Conservation (phyloP, 1,140 invertebrate genomes). For the Phortica variegata region DNA sequence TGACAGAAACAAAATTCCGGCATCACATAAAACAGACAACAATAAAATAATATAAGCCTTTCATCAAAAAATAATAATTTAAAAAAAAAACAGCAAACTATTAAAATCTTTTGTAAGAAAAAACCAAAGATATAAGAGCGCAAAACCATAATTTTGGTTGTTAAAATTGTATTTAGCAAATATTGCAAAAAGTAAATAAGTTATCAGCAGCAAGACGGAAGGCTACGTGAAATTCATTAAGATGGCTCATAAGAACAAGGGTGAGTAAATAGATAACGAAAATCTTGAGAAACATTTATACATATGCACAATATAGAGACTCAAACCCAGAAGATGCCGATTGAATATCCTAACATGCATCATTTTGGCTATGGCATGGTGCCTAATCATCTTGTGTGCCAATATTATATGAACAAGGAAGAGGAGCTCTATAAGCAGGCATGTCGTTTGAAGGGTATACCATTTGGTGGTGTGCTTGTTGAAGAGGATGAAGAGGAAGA, state of each 20-base stretch:
- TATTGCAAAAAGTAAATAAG: constrained; percentile 10
- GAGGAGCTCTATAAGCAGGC: constrained; percentile 40
- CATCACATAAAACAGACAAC: no score
- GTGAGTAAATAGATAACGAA: constrained; percentile 14
- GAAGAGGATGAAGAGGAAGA: constrained; percentile 36
- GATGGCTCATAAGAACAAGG: constrained; percentile 44
- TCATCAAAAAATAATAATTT: constrained; percentile 48
- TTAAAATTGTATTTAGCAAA: constrained; percentile 35
- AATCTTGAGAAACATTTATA: neutral
- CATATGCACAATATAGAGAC: constrained; percentile 22
- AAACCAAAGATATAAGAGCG: constrained; percentile 16
- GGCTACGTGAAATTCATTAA: constrained; percentile 36
- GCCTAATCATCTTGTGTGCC: constrained; percentile 5
- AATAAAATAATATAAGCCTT: no score
- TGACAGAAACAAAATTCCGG: no score
- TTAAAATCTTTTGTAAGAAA: constrained; percentile 17
- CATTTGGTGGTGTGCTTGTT: constrained; percentile 19
- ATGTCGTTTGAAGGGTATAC: constrained; percentile 36
- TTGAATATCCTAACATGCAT: constrained; percentile 1
- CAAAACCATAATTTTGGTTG: constrained; percentile 24
- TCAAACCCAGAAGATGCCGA: constrained; percentile 29
- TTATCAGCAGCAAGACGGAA: constrained; percentile 27
- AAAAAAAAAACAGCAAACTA: constrained; percentile 31
- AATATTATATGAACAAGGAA: constrained; percentile 17
- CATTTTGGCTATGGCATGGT: neutral